These are phyloP conservation scores for Agrenia bidenticulata DNA, from an alignment of 2,888 invertebrate species.

Conservation along the genomic window DNA sequence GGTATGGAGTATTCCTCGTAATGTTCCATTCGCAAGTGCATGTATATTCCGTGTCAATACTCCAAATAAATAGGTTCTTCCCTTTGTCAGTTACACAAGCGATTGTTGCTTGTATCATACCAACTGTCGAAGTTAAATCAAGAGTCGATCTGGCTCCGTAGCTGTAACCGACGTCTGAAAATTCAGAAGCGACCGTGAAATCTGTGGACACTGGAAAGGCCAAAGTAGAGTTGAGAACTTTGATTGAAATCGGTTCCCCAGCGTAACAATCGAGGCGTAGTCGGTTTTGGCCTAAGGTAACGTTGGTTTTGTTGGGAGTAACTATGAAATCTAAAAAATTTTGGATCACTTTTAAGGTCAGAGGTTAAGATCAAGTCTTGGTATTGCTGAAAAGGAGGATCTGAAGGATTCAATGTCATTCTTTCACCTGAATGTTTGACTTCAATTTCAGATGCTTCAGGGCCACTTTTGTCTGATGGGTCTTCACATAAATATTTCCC, in stretches of 20 bases:
- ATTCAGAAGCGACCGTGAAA: no score
- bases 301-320: constrained; percentile 3
- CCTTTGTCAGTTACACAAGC: background rate
- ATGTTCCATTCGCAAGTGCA: constrained; percentile 13
- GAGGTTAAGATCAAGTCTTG: no score
- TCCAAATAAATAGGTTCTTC: constrained; percentile 4
- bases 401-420: no score
- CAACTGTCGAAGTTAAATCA: no score
- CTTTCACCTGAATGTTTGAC: no score
- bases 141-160: constrained; percentile 2
- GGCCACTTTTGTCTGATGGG: no score
- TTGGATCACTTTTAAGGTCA: no score
- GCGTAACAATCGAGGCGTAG: constrained; percentile 6
- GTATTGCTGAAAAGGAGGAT: no score
- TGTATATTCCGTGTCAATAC: background rate
- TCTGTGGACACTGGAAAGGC: background rate
- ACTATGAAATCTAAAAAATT: constrained; percentile 8
- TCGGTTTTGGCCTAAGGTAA: background rate
- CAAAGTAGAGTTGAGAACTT: background rate
- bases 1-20: background rate
- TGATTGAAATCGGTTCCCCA: background rate
- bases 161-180: background rate
- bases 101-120: no score
- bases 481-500: no score
- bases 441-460: no score